These are phyloP conservation scores for Drosophila mimica DNA, from an alignment of 2,888 invertebrate species.

Conservation along the genomic window DNA sequence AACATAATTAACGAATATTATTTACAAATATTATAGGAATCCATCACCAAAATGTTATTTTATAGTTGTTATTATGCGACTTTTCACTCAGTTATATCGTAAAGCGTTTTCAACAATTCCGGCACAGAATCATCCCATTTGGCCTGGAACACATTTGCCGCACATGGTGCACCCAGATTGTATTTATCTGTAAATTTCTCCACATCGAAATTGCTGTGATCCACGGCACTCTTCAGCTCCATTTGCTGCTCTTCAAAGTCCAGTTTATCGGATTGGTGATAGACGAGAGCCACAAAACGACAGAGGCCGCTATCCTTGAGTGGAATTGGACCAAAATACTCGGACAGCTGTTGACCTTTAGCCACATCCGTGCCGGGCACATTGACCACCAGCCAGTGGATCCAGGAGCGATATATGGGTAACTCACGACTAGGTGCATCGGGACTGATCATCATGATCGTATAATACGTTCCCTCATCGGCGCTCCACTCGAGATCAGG, in stretches of 20 bases:
- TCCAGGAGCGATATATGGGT: slow-evolving; percentile 93
- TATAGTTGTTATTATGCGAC: not conserved
- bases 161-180: slow-evolving; percentile 89
- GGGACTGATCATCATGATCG: slow-evolving; percentile 87
- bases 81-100: slow-evolving; percentile 45
- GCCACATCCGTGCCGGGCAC: slow-evolving; percentile 90
- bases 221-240: slow-evolving; percentile 76
- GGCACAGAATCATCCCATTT: slow-evolving; percentile 89
- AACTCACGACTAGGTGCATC: slow-evolving; percentile 94
- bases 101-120: slow-evolving; percentile 73
- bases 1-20: not conserved
- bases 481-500: slow-evolving; percentile 77
- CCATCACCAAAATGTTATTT: slow-evolving; percentile 22
- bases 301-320: slow-evolving; percentile 90
- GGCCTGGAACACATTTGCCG: slow-evolving; percentile 92
- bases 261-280: slow-evolving; percentile 88
- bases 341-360: slow-evolving; percentile 90
- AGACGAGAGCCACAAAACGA: slow-evolving; percentile 91
- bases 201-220: slow-evolving; percentile 85
- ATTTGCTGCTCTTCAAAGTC: slow-evolving; percentile 86
- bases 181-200: slow-evolving; percentile 87
- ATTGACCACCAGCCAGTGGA: slow-evolving; percentile 96
- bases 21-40: slow-evolving; percentile 2
- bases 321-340: slow-evolving; percentile 93
- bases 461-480: slow-evolving; percentile 69